phyloP scores from a whole-genome alignment of 2,113 vertebrate species.

The Gila orcuttii region DNA sequence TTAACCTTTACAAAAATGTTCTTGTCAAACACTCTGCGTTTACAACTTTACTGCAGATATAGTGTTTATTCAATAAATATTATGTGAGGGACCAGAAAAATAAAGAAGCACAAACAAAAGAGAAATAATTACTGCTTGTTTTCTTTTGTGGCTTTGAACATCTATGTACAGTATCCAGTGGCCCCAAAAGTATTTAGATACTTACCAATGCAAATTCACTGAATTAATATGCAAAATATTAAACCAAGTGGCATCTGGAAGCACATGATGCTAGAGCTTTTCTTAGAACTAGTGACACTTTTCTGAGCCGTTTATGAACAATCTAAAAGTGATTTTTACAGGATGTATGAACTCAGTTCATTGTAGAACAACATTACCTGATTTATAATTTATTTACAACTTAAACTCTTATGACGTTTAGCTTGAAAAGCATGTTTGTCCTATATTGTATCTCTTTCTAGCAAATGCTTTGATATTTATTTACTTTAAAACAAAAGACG shows the following conservation, averaged over 20 bases:
- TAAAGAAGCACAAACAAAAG: slow-evolving; percentile 61
- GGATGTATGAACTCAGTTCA: not conserved
- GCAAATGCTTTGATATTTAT: not conserved
- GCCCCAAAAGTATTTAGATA: not conserved
- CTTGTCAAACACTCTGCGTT: slow-evolving; percentile 60
- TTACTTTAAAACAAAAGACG: not conserved
- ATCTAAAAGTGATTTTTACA: not conserved
- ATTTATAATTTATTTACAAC: not conserved
- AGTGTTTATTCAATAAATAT: slow-evolving; percentile 61
- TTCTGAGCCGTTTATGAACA: not conserved
- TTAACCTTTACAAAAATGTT: slow-evolving; percentile 57
- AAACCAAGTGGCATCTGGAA: not conserved
- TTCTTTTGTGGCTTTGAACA: slow-evolving; percentile 40
- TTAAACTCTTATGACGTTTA: not conserved
- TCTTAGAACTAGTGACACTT: not conserved
- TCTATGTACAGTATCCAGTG: not conserved
- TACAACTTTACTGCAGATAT: slow-evolving; percentile 59
- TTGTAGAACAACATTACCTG: not conserved
- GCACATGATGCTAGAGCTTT: not conserved
- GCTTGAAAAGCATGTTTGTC: not conserved
- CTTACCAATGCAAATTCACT: not conserved
- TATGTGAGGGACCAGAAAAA: slow-evolving; percentile 60
- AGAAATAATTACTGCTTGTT: slow-evolving; percentile 50
- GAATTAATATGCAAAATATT: not conserved
- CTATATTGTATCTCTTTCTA: no score